Percentiles rank a stretch among this genome's conserved stretches.
phyloP scores from a whole-genome alignment of 1,140 invertebrate species.

The Tetraneura akinire region DNA sequence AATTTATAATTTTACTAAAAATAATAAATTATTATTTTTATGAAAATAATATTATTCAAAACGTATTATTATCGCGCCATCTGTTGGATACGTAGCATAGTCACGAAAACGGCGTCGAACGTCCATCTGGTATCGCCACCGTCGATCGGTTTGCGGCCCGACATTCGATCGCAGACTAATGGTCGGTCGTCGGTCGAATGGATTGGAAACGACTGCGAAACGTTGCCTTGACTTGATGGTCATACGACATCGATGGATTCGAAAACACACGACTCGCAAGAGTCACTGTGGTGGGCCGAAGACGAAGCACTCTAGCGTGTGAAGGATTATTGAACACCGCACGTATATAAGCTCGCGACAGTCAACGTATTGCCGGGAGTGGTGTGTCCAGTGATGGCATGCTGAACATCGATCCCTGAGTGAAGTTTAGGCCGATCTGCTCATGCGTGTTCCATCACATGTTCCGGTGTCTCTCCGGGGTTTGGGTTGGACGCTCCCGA shows the following conservation, averaged over 20 bases:
- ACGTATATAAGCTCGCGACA: slow-evolving; percentile 6
- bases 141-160: not conserved
- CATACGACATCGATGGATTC: too few species aligned
- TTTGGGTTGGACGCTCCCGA: slow-evolving; percentile 47
- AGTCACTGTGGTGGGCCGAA: too few species aligned
- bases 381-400: slow-evolving; percentile 51
- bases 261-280: too few species aligned
- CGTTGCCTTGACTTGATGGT: too few species aligned
- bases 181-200: not conserved
- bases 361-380: not conserved
- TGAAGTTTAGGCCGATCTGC: slow-evolving; percentile 51
- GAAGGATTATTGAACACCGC: not conserved
- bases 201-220: not conserved
- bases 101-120: not conserved
- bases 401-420: slow-evolving; percentile 51
- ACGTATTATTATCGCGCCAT: too few species aligned
- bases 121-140: not conserved
- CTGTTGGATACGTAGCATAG: not conserved
- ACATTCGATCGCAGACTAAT: not conserved
- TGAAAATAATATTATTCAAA: too few species aligned
- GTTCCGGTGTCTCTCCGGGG: slow-evolving; percentile 44
- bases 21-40: too few species aligned
- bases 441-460: slow-evolving; percentile 51
- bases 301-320: not conserved
- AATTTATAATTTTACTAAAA: too few species aligned